A percentile compares a stretch with the other conserved stretches of the same genome.
Evolutionary conservation across 2,113 vertebrate species (phyloP).

Genomic region (Spilogale gracilis): DNA sequence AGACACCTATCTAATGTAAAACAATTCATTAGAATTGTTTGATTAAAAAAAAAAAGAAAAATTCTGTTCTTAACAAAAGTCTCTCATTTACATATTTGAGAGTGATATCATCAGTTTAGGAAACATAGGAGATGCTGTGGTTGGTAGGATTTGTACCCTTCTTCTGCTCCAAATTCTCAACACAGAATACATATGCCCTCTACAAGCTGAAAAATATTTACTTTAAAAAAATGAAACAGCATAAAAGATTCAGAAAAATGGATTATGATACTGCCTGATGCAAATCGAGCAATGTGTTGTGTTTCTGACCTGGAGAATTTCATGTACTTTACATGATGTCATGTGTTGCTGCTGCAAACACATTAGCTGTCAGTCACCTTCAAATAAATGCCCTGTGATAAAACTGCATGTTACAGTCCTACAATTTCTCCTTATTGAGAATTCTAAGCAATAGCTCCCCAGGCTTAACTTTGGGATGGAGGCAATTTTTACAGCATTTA

Average conservation of each 20-base stretch:
- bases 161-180: neutral
- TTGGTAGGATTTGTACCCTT: neutral
- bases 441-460: constrained; percentile 53
- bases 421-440: neutral
- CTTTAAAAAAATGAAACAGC: neutral
- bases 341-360: neutral
- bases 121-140: neutral
- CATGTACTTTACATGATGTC: neutral
- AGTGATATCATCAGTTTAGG: neutral
- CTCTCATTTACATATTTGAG: constrained; percentile 12
- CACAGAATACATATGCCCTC: neutral
- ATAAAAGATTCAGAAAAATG: neutral
- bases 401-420: neutral
- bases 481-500: constrained; percentile 67
- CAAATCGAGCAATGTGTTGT: neutral
- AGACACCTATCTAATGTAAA: neutral
- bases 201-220: neutral
- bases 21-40: neutral
- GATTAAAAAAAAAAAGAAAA: neutral
- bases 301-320: neutral
- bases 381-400: neutral
- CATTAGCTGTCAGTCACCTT: neutral
- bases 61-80: neutral
- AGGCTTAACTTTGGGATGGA: constrained; percentile 66
- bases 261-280: neutral